Evolutionary conservation across 2,888 invertebrate species (phyloP).

Genomic region (Himalopsyche japonica): DNA sequence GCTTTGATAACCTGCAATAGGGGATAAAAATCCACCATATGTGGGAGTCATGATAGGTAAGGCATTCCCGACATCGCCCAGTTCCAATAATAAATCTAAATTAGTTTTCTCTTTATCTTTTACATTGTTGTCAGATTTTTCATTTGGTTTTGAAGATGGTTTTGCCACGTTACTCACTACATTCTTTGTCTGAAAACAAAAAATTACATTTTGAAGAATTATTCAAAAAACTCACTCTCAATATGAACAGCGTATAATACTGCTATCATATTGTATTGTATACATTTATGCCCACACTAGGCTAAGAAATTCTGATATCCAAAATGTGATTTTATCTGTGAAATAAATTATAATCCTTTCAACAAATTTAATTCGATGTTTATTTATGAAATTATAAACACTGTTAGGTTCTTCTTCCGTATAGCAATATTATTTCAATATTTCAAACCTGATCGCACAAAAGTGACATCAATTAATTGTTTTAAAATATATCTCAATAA

Average conservation of each 20-base stretch:
- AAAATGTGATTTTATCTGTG: too few relatives aligned
- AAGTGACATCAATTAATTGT: too few relatives aligned
- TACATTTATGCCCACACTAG: too few relatives aligned
- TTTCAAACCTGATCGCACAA: too few relatives aligned
- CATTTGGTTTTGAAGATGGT: not conserved
- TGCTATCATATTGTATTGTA: not conserved
- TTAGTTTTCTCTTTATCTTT: constrained; percentile 63
- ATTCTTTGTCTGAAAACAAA: not conserved
- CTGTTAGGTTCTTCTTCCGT: too few relatives aligned
- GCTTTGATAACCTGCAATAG: constrained; percentile 50
- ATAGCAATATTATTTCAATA: too few relatives aligned
- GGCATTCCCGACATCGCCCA: constrained; percentile 72
- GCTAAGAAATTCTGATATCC: too few relatives aligned
- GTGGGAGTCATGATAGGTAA: constrained; percentile 83
- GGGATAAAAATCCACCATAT: constrained; percentile 75
- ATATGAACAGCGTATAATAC: not conserved
- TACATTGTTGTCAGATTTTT: constrained; percentile 33
- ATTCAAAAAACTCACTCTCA: not conserved
- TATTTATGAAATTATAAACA: too few relatives aligned
- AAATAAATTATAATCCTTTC: too few relatives aligned
- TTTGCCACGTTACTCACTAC: not conserved
- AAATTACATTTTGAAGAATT: not conserved
- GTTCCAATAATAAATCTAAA: constrained; percentile 80
- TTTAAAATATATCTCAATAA: too few relatives aligned
- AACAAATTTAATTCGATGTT: too few relatives aligned